Evolutionary conservation across 2,113 vertebrate genomes (phyloP).

Genomic region (Paradoxurus hermaphroditus): DNA sequence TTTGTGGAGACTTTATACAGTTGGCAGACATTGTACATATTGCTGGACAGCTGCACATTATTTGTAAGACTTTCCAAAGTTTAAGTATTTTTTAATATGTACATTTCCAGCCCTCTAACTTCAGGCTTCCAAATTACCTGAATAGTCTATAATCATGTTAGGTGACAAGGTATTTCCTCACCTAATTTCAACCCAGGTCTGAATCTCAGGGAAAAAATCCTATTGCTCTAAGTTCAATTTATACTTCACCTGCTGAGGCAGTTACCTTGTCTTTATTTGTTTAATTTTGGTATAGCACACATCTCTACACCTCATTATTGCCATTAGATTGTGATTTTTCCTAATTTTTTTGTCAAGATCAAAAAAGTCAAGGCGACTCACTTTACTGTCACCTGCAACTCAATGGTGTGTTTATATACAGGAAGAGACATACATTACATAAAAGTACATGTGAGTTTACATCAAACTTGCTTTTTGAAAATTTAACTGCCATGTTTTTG

Average conservation of each 20-base stretch:
- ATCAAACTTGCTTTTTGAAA: neutral
- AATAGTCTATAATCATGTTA: neutral
- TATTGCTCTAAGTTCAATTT: neutral
- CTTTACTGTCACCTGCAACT: neutral
- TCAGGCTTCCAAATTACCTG: constrained; percentile 29
- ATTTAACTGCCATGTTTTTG: neutral
- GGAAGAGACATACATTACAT: neutral
- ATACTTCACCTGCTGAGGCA: neutral
- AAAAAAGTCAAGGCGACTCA: neutral
- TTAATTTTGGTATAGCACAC: neutral
- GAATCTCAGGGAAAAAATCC: neutral
- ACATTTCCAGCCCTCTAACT: constrained; percentile 52
- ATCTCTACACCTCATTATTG: neutral
- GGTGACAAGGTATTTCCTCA: constrained; percentile 26
- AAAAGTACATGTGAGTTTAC: neutral
- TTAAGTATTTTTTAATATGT: constrained; percentile 72
- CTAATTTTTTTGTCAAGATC: neutral
- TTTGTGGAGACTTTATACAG: constrained; percentile 59
- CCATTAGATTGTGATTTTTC: neutral
- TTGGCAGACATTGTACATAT: constrained; percentile 67
- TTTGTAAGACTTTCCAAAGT: constrained; percentile 70
- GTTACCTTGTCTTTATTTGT: neutral
- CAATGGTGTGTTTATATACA: neutral
- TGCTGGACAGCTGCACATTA: constrained; percentile 69
- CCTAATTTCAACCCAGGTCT: neutral